Percentiles rank a stretch among this genome's conserved stretches.
These are phyloP conservation scores for Electrona antarctica DNA, from an alignment of 2,113 vertebrate species.

Conservation along the genomic window DNA sequence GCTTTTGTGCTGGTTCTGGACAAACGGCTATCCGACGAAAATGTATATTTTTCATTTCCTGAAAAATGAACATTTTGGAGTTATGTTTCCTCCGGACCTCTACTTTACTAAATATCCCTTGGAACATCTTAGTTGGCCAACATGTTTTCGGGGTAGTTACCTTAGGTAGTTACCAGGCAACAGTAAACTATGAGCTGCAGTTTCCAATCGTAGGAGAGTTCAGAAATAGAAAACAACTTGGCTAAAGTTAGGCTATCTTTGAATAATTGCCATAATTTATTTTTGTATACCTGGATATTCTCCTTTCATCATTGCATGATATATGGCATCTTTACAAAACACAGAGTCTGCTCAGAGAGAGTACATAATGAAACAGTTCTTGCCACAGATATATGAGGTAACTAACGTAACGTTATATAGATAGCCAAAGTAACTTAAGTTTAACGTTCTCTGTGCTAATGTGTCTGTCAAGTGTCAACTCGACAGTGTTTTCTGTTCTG, in stretches of 20 bases:
- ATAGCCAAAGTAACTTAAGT: not conserved
- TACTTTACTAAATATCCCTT: too few relatives aligned
- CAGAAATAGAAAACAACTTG: not conserved
- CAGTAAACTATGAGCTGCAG: not conserved
- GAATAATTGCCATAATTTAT: not conserved
- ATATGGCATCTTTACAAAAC: slow-evolving; percentile 39
- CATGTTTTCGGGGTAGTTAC: not conserved
- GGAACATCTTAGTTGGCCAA: slow-evolving; percentile 45
- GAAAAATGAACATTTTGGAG: too few relatives aligned
- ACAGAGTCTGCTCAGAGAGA: slow-evolving; percentile 27
- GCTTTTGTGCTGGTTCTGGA: too few relatives aligned
- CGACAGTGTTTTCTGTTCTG: not conserved
- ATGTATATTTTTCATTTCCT: too few relatives aligned
- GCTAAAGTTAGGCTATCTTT: not conserved
- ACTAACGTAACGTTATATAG: slow-evolving; percentile 38
- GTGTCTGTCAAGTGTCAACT: not conserved
- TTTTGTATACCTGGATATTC: too few relatives aligned
- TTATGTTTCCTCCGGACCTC: too few relatives aligned
- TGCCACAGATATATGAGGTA: slow-evolving; percentile 59
- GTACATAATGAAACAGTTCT: slow-evolving; percentile 45
- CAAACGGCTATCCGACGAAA: too few relatives aligned
- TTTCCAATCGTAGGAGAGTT: too few relatives aligned
- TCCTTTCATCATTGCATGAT: too few relatives aligned
- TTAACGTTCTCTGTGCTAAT: not conserved
- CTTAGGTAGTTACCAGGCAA: slow-evolving; percentile 51